These are phyloP conservation scores for Stegostoma tigrinum DNA, from an alignment of 2,113 vertebrate species.

Conservation along the genomic window DNA sequence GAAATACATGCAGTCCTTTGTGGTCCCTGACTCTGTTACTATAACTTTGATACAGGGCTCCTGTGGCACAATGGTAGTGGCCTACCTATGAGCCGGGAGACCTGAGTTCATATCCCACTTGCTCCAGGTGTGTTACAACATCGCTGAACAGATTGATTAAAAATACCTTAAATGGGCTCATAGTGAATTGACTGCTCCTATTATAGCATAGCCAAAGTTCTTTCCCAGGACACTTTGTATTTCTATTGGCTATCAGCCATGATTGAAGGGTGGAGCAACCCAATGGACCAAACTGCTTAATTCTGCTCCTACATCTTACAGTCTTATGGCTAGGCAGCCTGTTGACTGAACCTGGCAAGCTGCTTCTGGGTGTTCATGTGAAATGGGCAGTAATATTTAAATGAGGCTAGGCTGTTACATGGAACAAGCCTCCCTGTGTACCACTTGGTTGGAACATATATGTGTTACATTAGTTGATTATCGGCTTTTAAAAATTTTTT, in stretches of 20 bases:
- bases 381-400: background rate
- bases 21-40: too few relatives aligned
- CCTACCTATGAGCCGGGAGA: too few relatives aligned
- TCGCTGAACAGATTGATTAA: too few relatives aligned
- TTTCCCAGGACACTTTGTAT: background rate
- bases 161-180: background rate
- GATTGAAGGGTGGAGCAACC: too few relatives aligned
- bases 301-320: too few relatives aligned
- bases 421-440: background rate
- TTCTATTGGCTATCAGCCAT: background rate
- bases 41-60: too few relatives aligned
- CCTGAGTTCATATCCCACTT: too few relatives aligned
- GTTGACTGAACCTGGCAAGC: background rate
- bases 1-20: background rate
- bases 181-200: background rate
- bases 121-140: too few relatives aligned
- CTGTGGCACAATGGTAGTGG: too few relatives aligned
- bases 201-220: background rate
- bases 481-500: background rate
- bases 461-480: background rate
- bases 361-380: background rate
- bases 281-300: too few relatives aligned
- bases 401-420: background rate
- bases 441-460: background rate
- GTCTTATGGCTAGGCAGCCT: background rate